Conservation (phyloP, 2,888 invertebrate species). For the Cosmopolites sordidus region DNA sequence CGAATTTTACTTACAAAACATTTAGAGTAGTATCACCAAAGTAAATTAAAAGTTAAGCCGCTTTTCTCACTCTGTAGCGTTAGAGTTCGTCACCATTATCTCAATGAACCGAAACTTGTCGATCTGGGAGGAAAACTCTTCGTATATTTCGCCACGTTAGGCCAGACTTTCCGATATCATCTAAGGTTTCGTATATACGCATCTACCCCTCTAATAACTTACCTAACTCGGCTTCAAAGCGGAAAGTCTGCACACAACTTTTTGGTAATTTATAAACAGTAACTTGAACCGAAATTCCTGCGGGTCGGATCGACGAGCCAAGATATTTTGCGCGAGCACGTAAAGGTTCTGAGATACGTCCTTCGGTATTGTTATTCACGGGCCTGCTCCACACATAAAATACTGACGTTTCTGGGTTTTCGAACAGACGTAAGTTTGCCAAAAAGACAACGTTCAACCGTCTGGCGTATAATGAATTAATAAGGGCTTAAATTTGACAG, state of each 20-base stretch:
- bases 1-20: too few relatives aligned
- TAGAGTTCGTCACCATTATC: not conserved
- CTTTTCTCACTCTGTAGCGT: too few relatives aligned
- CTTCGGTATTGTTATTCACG: constrained; percentile 34
- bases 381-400: constrained; percentile 30
- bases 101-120: not conserved
- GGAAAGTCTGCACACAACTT: constrained; percentile 15
- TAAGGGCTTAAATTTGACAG: constrained; percentile 14
- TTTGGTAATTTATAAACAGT: constrained; percentile 19
- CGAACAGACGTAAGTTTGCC: constrained; percentile 13
- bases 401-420: constrained; percentile 21
- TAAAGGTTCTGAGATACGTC: constrained; percentile 27
- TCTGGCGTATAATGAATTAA: constrained; percentile 17
- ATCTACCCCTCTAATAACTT: constrained; percentile 12
- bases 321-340: constrained; percentile 33
- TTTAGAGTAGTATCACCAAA: too few relatives aligned
- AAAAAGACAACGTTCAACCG: constrained; percentile 7
- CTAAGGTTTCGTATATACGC: not conserved
- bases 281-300: constrained; percentile 12
- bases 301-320: constrained; percentile 10
- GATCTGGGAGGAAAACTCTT: not conserved
- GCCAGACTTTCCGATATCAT: constrained; percentile 4
- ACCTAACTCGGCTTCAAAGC: constrained; percentile 4
- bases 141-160: constrained; percentile 1
- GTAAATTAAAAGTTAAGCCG: too few relatives aligned